phyloP scores from a whole-genome alignment of 1,140 invertebrate genomes.

The Saccostrea cuccullata region DNA sequence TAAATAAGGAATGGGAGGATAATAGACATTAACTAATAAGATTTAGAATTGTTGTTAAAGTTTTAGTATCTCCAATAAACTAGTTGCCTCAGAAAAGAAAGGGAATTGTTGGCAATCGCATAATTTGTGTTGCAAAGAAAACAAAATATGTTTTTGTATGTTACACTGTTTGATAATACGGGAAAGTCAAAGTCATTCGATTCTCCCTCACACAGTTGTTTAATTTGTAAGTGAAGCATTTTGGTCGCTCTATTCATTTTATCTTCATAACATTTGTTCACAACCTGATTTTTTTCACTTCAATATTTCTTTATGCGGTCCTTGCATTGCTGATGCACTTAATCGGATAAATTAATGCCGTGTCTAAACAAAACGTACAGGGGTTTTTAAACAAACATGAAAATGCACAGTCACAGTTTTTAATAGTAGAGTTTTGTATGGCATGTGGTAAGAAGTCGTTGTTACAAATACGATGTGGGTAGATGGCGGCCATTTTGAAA shows the following conservation, averaged over 20 bases:
- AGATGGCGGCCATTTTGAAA: not conserved
- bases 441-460: not conserved
- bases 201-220: not conserved
- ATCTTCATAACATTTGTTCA: too few relatives aligned
- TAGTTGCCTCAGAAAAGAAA: not conserved
- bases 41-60: not conserved
- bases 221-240: not conserved
- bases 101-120: not conserved
- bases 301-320: not conserved
- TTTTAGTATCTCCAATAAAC: not conserved
- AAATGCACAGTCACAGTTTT: not conserved
- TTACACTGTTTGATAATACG: not conserved
- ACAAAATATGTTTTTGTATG: constrained; percentile 13
- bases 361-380: not conserved
- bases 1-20: not conserved
- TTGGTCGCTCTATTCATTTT: too few relatives aligned
- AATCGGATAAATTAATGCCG: not conserved
- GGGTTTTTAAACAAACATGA: not conserved
- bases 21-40: not conserved
- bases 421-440: not conserved
- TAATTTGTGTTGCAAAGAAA: not conserved
- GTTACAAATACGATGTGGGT: constrained; percentile 7
- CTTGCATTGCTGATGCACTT: not conserved
- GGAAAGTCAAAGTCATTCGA: not conserved
- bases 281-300: not conserved